Evolutionary conservation across 2,888 invertebrate genomes (phyloP).

Genomic region (Meteorus colon): DNA sequence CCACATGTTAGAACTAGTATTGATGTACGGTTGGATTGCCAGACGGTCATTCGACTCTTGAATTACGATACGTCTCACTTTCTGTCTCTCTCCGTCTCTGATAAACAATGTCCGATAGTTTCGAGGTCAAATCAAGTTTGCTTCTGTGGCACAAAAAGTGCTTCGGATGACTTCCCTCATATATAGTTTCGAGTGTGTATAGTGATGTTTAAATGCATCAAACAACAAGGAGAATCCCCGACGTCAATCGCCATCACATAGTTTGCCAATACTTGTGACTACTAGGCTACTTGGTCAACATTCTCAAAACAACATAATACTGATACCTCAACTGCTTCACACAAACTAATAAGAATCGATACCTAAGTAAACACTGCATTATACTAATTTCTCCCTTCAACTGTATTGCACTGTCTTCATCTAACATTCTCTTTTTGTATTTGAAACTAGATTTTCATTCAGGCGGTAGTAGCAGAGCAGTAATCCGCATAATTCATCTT

Average conservation of each 20-base stretch:
- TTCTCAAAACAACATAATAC: conserved; percentile 5
- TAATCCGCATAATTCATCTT: no score
- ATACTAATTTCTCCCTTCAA: not conserved
- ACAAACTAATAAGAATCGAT: not conserved
- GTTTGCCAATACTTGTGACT: conserved; percentile 18
- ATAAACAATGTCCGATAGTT: conserved; percentile 43
- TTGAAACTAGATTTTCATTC: no score
- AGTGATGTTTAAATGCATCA: not conserved
- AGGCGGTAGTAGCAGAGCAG: no score
- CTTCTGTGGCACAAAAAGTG: not conserved
- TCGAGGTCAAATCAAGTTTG: conserved; percentile 40
- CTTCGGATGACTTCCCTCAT: not conserved
- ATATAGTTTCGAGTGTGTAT: not conserved
- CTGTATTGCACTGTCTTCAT: not conserved
- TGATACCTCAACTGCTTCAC: not conserved
- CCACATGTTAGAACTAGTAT: not conserved
- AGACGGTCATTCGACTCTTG: conserved; percentile 13
- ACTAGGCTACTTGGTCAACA: conserved; percentile 10
- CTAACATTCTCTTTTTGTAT: not conserved
- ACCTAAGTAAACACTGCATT: not conserved
- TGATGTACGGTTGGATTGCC: not conserved
- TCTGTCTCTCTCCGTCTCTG: conserved; percentile 13
- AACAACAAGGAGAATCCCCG: conserved; percentile 8
- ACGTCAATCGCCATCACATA: conserved; percentile 12
- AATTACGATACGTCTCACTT: conserved; percentile 15